Evolutionary conservation across 2,888 invertebrate species (phyloP).

Genomic region (Hoplodrina blanda): DNA sequence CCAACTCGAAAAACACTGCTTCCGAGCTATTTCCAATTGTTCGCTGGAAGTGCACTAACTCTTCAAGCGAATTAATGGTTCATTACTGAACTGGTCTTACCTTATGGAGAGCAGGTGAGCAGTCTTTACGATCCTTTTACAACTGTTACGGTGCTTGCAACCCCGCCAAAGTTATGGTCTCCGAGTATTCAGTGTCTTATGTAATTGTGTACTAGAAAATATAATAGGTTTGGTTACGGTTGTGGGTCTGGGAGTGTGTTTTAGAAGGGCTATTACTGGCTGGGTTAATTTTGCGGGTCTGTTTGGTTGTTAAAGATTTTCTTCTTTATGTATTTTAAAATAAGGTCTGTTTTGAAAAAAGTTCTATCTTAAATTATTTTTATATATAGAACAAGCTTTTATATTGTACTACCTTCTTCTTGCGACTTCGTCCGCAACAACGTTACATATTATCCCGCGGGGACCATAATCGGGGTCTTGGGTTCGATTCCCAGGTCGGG

Average conservation of each 20-base stretch:
- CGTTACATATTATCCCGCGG: no score
- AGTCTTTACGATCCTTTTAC: slow-evolving; percentile 67
- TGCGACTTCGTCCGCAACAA: no score
- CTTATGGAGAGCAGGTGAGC: slow-evolving; percentile 54
- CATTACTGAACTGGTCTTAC: slow-evolving; percentile 56
- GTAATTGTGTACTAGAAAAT: slow-evolving; percentile 67
- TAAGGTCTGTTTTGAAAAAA: no score
- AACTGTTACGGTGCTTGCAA: slow-evolving; percentile 51
- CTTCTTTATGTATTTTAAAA: not conserved
- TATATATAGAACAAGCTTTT: no score
- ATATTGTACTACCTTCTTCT: no score
- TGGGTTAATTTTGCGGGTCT: slow-evolving; percentile 11
- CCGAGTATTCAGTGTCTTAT: slow-evolving; percentile 55
- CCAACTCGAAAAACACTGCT: slow-evolving; percentile 51
- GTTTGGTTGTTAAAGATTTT: not conserved
- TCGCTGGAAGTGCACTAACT: slow-evolving; percentile 63
- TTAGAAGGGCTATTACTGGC: slow-evolving; percentile 24
- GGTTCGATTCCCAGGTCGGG: no score
- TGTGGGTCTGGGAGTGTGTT: slow-evolving; percentile 29
- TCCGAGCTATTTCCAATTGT: slow-evolving; percentile 52
- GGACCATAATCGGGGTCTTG: no score
- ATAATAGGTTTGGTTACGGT: slow-evolving; percentile 49
- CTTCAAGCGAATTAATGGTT: slow-evolving; percentile 64
- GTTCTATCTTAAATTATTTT: no score
- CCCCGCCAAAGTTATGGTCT: slow-evolving; percentile 58